Percentiles rank a stretch among this genome's conserved stretches.
Evolutionary conservation across 2,888 invertebrate genomes (phyloP).

Genomic region (Acleris literana): DNA sequence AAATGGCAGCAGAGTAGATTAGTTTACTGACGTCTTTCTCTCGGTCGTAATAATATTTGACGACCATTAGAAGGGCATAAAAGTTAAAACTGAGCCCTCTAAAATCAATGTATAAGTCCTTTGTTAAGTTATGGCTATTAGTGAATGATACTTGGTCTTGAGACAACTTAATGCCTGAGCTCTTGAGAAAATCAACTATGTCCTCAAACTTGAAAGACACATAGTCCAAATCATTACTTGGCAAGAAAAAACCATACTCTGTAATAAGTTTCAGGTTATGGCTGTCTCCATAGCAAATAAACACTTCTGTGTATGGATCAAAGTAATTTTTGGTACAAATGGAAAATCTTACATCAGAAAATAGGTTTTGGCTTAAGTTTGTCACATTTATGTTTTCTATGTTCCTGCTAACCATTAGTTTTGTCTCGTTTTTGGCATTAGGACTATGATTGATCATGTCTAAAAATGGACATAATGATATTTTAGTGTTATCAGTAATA

Average conservation of each 20-base stretch:
- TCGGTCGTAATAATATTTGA: slow-evolving; percentile 71
- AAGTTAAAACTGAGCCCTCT: slow-evolving; percentile 88
- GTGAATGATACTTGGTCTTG: slow-evolving; percentile 86
- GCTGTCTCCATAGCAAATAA: slow-evolving; percentile 94
- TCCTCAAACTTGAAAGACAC: slow-evolving; percentile 84
- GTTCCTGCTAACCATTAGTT: slow-evolving; percentile 62
- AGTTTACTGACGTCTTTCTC: slow-evolving; percentile 70
- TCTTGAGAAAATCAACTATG: slow-evolving; percentile 70
- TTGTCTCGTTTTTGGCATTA: slow-evolving; percentile 82
- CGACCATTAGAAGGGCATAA: slow-evolving; percentile 75
- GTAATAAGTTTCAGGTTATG: slow-evolving; percentile 90
- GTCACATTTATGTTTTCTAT: slow-evolving; percentile 59
- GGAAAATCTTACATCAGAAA: slow-evolving; percentile 72
- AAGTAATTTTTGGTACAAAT: slow-evolving; percentile 80
- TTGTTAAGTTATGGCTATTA: slow-evolving; percentile 82
- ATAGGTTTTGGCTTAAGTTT: slow-evolving; percentile 59
- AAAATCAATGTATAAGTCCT: slow-evolving; percentile 85
- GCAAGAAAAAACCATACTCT: slow-evolving; percentile 93
- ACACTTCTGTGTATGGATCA: slow-evolving; percentile 88
- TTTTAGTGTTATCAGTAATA: slow-evolving; percentile 84
- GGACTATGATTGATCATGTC: slow-evolving; percentile 95
- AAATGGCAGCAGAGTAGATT: slow-evolving; percentile 74
- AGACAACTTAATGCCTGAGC: slow-evolving; percentile 68
- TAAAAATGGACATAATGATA: slow-evolving; percentile 93
- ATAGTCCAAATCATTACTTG: slow-evolving; percentile 87